phyloP scores from a whole-genome alignment of 2,113 vertebrate species.

The Polyodon spathula region DNA sequence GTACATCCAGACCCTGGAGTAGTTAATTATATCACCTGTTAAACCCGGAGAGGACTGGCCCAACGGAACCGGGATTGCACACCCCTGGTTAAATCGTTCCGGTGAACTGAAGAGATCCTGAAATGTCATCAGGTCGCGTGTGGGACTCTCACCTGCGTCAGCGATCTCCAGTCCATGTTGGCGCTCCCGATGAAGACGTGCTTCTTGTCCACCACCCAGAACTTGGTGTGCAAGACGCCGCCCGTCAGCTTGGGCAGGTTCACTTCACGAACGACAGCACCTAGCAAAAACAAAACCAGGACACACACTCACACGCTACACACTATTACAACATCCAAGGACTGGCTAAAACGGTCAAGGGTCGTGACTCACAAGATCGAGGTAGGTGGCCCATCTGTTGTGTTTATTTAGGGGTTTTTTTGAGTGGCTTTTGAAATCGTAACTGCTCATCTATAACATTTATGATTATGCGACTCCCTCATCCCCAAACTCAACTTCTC shows the following conservation, averaged over 20 bases:
- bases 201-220: slow-evolving; percentile 81
- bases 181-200: slow-evolving; percentile 86
- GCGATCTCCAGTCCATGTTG: slow-evolving; percentile 94
- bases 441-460: too few relatives aligned
- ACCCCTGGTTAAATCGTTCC: too few relatives aligned
- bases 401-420: too few relatives aligned
- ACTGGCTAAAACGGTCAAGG: neutral
- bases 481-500: too few relatives aligned
- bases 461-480: too few relatives aligned
- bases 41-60: too few relatives aligned
- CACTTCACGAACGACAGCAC: slow-evolving; percentile 64
- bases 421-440: too few relatives aligned
- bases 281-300: slow-evolving; percentile 34
- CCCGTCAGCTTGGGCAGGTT: slow-evolving; percentile 70
- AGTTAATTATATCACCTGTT: too few relatives aligned
- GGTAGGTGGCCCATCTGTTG: neutral
- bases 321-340: neutral
- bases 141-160: slow-evolving; percentile 68
- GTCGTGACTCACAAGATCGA: neutral
- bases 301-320: neutral
- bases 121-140: neutral
- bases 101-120: neutral
- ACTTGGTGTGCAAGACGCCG: slow-evolving; percentile 84
- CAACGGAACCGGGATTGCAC: too few relatives aligned
- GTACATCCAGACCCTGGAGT: too few relatives aligned